phyloP scores from a whole-genome alignment of 2,113 vertebrate genomes.

The Campylomormyrus numenius region DNA sequence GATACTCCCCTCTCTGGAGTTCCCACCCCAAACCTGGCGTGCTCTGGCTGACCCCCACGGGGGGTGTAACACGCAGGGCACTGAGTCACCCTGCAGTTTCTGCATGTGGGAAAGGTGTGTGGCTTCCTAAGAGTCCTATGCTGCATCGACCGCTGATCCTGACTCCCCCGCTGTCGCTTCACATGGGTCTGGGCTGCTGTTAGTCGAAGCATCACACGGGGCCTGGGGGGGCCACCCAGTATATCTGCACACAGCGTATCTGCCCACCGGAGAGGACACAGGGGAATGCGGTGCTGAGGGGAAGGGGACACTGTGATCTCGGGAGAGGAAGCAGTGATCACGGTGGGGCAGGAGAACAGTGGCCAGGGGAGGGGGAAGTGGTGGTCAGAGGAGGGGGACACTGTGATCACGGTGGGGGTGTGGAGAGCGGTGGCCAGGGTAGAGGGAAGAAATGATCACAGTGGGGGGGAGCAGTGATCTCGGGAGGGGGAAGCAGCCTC shows the following conservation, averaged over 20 bases:
- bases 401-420: no score
- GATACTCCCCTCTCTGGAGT: neutral
- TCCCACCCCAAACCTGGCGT: neutral
- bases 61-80: neutral
- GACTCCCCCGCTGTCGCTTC: neutral
- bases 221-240: neutral
- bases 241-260: neutral
- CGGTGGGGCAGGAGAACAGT: no score
- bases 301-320: neutral
- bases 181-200: neutral
- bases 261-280: neutral
- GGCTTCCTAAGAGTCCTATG: neutral
- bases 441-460: neutral
- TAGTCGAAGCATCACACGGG: neutral
- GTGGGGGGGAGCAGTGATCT: neutral
- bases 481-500: neutral
- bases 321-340: no score
- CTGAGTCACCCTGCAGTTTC: neutral
- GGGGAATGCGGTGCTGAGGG: neutral
- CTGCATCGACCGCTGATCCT: neutral
- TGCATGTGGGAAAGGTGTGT: neutral
- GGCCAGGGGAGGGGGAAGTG: neutral
- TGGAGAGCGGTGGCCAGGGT: neutral
- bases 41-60: neutral
- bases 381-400: neutral